Conservation (phyloP, 2,113 vertebrate genomes). For the Panthera tigris region DNA sequence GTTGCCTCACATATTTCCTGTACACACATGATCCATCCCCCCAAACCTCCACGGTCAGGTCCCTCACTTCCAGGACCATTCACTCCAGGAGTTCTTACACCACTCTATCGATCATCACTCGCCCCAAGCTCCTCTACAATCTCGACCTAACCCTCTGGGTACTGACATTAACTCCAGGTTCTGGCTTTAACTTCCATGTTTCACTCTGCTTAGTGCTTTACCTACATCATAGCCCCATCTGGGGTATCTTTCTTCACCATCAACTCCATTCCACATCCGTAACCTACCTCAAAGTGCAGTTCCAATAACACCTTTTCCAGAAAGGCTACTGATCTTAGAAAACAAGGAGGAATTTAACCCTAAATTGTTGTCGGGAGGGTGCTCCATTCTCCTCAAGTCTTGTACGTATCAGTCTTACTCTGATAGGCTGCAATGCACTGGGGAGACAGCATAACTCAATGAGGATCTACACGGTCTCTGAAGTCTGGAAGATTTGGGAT, state of each 20-base stretch:
- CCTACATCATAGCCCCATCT: neutral
- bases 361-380: neutral
- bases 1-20: neutral
- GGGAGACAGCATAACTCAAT: neutral
- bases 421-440: neutral
- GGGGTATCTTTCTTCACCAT: neutral
- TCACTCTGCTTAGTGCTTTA: neutral
- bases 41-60: rapidly evolving
- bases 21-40: neutral
- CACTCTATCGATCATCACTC: neutral
- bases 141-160: neutral
- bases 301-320: neutral
- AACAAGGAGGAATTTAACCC: neutral
- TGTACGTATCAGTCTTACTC: neutral
- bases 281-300: neutral
- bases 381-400: neutral
- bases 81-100: neutral
- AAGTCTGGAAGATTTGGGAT: neutral
- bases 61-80: neutral
- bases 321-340: neutral
- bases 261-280: neutral
- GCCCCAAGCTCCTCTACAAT: neutral
- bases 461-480: neutral
- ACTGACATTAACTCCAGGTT: neutral
- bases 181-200: neutral